These are phyloP conservation scores for Origma solitaria DNA, from an alignment of 2,113 vertebrate species.

Conservation along the genomic window DNA sequence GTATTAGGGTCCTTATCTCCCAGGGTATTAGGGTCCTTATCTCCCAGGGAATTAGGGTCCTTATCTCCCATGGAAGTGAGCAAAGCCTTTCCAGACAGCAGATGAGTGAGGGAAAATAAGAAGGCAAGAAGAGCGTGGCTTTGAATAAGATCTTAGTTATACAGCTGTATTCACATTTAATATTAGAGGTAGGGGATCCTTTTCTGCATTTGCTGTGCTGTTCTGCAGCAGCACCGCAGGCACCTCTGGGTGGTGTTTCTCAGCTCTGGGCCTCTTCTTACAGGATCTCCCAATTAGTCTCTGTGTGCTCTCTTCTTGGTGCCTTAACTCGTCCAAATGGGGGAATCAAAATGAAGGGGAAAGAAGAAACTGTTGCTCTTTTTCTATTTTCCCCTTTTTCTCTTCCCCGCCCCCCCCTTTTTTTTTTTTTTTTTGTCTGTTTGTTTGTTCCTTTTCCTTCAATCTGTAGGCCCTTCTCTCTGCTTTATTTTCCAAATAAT, in stretches of 20 bases:
- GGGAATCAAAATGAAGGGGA: neutral
- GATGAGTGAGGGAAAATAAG: neutral
- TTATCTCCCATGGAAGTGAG: no score
- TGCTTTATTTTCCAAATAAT: neutral
- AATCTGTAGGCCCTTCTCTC: neutral
- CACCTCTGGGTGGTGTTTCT: neutral
- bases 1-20: neutral
- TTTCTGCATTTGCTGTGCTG: neutral
- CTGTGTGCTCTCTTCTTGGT: neutral
- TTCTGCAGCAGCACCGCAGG: neutral
- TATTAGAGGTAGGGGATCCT: neutral
- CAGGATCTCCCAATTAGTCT: rapidly evolving
- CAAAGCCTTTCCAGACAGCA: neutral
- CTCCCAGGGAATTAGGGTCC: no score
- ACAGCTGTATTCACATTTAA: neutral
- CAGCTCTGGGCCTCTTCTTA: neutral
- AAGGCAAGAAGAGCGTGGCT: neutral
- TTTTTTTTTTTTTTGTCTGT: no score
- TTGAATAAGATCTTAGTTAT: neutral
- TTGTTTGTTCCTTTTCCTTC: neutral
- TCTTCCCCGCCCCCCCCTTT: no score
- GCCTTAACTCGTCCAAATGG: neutral
- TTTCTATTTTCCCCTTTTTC: no score
- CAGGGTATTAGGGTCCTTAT: neutral
- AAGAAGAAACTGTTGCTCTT: neutral